Conservation (phyloP, 64 coral and sea anemone genomes). For the Anthopleura sola region DNA sequence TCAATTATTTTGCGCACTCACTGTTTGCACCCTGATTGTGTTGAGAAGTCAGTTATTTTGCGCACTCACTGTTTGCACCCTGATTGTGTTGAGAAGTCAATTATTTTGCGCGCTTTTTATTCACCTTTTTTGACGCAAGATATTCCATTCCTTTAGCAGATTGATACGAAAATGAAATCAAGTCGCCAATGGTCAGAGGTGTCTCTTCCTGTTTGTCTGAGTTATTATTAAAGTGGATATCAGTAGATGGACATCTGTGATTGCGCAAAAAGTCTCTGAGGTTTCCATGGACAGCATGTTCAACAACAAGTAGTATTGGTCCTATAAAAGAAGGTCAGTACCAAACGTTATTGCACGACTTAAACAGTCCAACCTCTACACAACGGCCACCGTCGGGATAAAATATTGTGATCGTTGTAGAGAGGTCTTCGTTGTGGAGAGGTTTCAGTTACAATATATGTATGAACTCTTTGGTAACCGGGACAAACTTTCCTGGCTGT, state of each 20-base stretch:
- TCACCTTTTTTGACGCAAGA: constrained; percentile 90
- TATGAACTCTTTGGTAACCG: too few relatives aligned
- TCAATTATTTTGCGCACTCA: too few relatives aligned
- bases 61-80: too few relatives aligned
- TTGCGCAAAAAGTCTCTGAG: constrained; percentile 78
- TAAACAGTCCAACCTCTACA: too few relatives aligned
- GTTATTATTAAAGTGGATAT: constrained; percentile 15
- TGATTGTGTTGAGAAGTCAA: too few relatives aligned
- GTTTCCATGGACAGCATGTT: constrained; percentile 81
- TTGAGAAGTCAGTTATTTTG: too few relatives aligned
- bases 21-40: too few relatives aligned
- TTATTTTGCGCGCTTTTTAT: neutral
- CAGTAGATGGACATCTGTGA: constrained; percentile 23
- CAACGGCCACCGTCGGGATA: too few relatives aligned
- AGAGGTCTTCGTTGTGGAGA: too few relatives aligned
- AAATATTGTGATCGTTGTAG: too few relatives aligned
- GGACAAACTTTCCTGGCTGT: too few relatives aligned
- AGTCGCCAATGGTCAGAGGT: constrained; percentile 58
- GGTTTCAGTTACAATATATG: too few relatives aligned
- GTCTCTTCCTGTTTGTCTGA: neutral
- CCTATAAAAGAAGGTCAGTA: constrained; percentile 46
- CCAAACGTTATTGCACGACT: neutral
- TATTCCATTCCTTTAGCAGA: constrained; percentile 91
- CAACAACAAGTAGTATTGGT: constrained; percentile 73
- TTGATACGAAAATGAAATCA: constrained; percentile 87